These are phyloP conservation scores for Megathymus violae DNA, from an alignment of 1,140 invertebrate species.

Conservation along the genomic window DNA sequence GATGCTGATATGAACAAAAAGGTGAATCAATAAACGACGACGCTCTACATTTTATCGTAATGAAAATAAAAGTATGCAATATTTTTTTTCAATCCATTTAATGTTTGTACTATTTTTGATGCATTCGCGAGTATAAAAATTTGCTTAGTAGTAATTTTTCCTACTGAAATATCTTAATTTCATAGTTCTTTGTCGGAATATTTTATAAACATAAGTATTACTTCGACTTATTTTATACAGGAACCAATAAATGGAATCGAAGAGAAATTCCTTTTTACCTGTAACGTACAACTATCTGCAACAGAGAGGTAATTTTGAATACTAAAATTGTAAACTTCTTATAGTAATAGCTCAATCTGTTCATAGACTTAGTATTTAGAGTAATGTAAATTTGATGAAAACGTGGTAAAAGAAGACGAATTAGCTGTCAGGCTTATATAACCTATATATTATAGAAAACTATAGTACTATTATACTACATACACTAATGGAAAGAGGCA, in stretches of 20 bases:
- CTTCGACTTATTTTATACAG: background rate
- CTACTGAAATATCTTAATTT: background rate
- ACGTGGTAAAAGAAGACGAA: no score
- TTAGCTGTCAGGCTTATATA: no score
- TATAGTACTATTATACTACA: no score
- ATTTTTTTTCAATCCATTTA: background rate
- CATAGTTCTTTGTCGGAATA: background rate
- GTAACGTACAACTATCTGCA: no score
- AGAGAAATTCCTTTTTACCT: background rate
- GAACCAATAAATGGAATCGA: background rate
- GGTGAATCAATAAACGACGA: background rate
- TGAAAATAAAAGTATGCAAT: slow-evolving; percentile 3
- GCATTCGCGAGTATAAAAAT: background rate
- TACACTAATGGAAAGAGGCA: no score
- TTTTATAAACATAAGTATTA: background rate
- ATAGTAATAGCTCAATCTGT: no score
- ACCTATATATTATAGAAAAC: no score
- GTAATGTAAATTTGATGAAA: no score
- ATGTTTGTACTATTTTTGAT: slow-evolving; percentile 13
- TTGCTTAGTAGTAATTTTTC: background rate
- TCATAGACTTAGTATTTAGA: no score
- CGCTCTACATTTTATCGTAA: slow-evolving; percentile 9
- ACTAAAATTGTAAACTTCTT: no score
- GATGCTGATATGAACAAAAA: background rate
- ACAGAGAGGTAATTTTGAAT: no score